Percentiles rank a stretch among this genome's conserved stretches.
Evolutionary conservation across 2,888 invertebrate genomes (phyloP).

Genomic region (Phorcus lineatus): DNA sequence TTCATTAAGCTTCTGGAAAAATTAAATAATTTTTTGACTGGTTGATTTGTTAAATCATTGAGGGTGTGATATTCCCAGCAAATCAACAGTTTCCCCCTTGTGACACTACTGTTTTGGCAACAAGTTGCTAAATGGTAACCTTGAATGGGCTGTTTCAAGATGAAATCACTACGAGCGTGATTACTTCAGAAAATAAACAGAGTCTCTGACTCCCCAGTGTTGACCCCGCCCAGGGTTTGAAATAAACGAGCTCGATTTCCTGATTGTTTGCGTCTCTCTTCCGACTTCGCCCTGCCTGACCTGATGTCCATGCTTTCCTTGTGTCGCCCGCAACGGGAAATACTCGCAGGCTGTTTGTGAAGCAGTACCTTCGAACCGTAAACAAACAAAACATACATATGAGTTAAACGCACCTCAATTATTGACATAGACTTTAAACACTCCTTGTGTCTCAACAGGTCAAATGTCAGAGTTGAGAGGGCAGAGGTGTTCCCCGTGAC

Average conservation of each 20-base stretch:
- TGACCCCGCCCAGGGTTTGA: neutral
- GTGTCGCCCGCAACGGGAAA: neutral
- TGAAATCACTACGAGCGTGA: too few relatives aligned
- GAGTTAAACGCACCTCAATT: neutral
- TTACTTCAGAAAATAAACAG: too few relatives aligned
- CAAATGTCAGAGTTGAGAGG: neutral
- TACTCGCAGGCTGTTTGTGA: neutral
- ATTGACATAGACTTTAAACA: neutral
- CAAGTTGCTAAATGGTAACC: too few relatives aligned
- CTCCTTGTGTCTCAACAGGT: neutral
- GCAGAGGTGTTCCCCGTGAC: too few relatives aligned
- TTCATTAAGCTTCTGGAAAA: too few relatives aligned
- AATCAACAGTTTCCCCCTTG: too few relatives aligned
- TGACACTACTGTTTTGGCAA: too few relatives aligned
- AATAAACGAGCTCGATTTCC: neutral
- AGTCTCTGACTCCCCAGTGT: too few relatives aligned
- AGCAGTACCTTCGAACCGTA: neutral
- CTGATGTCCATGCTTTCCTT: neutral
- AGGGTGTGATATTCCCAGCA: too few relatives aligned
- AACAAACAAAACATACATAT: neutral
- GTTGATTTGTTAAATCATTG: too few relatives aligned
- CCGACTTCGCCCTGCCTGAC: neutral
- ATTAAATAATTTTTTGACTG: too few relatives aligned
- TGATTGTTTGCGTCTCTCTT: neutral
- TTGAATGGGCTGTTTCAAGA: too few relatives aligned